Conservation (phyloP, 2,113 vertebrate genomes). For the Mirounga angustirostris region DNA sequence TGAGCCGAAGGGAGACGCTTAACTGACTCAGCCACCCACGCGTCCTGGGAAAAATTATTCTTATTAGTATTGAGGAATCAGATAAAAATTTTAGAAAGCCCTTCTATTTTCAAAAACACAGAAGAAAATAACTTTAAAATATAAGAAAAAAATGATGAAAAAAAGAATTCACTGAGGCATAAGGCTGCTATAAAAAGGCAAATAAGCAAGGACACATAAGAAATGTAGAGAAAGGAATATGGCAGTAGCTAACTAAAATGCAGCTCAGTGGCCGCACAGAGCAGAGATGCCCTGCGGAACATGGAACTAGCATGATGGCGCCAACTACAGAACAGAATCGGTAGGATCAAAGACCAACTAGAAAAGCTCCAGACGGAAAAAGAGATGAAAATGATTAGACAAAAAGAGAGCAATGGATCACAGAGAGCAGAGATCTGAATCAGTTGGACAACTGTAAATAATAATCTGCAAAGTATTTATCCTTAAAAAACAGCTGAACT, state of each 20-base stretch:
- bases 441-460: neutral
- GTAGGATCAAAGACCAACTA: neutral
- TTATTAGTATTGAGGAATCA: neutral
- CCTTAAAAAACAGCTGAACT: neutral
- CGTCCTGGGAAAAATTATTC: neutral
- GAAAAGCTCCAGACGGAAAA: neutral
- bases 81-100: neutral
- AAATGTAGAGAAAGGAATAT: neutral
- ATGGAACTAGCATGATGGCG: neutral
- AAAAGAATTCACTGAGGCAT: neutral
- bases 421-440: neutral
- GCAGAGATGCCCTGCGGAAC: neutral
- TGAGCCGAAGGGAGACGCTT: neutral
- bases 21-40: neutral
- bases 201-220: neutral
- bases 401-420: neutral
- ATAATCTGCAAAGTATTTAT: neutral
- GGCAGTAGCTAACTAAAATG: neutral
- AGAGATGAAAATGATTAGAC: neutral
- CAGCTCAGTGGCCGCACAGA: neutral
- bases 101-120: neutral
- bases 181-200: neutral
- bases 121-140: neutral
- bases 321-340: neutral
- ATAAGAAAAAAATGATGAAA: neutral